These are phyloP conservation scores for Eulemur macaco DNA, from an alignment of 2,113 vertebrate species.

Conservation along the genomic window DNA sequence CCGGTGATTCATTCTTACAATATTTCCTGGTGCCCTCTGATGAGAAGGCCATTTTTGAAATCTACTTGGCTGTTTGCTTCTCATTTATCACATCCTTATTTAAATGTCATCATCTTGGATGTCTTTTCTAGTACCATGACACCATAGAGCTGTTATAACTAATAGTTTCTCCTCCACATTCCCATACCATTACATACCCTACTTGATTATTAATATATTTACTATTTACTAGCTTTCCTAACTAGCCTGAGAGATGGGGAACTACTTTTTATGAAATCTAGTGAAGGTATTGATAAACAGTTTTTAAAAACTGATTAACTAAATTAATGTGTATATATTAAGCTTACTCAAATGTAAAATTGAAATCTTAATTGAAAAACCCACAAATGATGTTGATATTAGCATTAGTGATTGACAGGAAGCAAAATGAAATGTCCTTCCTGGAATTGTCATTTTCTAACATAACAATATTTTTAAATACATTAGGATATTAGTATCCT, in stretches of 20 bases:
- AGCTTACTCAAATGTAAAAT: neutral
- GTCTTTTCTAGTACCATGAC: rapidly evolving
- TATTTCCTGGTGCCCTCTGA: neutral
- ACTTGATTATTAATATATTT: neutral
- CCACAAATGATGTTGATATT: neutral
- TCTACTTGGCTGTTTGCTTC: neutral
- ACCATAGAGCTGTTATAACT: neutral
- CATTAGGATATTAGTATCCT: neutral
- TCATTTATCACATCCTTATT: neutral
- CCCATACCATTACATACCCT: neutral
- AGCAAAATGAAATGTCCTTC: neutral
- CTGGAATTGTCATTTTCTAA: neutral
- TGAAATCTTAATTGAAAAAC: neutral
- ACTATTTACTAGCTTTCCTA: neutral
- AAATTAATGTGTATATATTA: neutral
- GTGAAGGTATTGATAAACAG: neutral
- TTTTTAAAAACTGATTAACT: neutral
- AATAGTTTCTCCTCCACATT: neutral
- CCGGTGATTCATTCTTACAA: neutral
- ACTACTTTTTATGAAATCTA: neutral
- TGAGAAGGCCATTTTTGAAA: neutral
- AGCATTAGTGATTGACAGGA: neutral
- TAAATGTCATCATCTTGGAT: neutral
- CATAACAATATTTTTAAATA: neutral
- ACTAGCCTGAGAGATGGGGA: neutral